A percentile compares a stretch with the other conserved stretches of the same genome.
phyloP scores from a whole-genome alignment of 2,113 vertebrate genomes.

The Anser brachyrhynchus region DNA sequence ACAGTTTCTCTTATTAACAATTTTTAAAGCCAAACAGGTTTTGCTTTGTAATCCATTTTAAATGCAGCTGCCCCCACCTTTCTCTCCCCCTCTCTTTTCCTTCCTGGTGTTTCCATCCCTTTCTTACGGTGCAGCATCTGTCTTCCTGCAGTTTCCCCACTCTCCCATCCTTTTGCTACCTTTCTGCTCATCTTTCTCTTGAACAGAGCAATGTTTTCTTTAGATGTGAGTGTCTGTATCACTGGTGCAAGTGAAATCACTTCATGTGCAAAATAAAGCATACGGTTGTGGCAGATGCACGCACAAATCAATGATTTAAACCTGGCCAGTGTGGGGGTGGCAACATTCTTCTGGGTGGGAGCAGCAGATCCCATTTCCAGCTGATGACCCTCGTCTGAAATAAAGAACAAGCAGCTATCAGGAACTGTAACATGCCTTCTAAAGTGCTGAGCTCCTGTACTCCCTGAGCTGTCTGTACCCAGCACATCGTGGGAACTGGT shows the following conservation, averaged over 20 bases:
- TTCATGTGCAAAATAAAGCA: not conserved
- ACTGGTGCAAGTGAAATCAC: not conserved
- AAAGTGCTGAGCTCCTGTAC: not conserved
- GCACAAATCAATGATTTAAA: not conserved
- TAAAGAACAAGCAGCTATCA: not conserved
- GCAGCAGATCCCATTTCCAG: not conserved
- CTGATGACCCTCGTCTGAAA: not conserved
- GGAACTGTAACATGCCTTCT: not conserved
- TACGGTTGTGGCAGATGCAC: not conserved
- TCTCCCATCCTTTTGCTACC: not conserved
- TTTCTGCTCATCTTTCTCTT: not conserved
- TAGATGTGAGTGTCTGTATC: not conserved
- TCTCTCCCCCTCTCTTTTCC: not conserved
- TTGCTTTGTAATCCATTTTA: not conserved
- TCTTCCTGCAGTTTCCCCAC: fast-evolving
- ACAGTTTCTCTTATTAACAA: not conserved
- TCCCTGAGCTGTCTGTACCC: not conserved
- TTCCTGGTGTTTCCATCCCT: fast-evolving
- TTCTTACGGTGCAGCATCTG: not conserved
- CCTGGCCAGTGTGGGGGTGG: not conserved
- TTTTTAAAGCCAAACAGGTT: not conserved
- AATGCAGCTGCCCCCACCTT: not conserved
- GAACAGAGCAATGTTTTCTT: not conserved
- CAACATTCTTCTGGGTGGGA: not conserved
- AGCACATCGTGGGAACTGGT: not conserved